These are phyloP conservation scores for Sesia apiformis DNA, from an alignment of 2,888 invertebrate species.

Conservation along the genomic window DNA sequence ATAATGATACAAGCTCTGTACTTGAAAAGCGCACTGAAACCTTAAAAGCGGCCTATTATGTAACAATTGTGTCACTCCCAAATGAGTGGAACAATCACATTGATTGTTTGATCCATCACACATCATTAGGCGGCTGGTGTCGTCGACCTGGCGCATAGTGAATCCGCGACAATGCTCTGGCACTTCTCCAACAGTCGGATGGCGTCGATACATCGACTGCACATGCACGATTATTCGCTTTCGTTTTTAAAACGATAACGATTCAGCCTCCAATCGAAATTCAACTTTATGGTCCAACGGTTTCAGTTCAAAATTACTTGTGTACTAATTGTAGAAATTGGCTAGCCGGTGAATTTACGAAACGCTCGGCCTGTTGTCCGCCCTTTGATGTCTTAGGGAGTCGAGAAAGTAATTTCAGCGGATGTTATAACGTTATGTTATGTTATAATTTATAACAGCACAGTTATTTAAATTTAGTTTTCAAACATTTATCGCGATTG, in stretches of 20 bases:
- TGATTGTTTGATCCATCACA: background rate
- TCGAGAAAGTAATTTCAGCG: slow-evolving; percentile 19
- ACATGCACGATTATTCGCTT: slow-evolving; percentile 20
- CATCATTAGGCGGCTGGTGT: slow-evolving; percentile 19
- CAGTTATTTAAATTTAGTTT: background rate
- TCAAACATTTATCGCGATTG: background rate
- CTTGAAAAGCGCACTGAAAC: too few species aligned
- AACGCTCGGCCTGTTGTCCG: slow-evolving; percentile 20
- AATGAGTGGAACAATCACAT: background rate
- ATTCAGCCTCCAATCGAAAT: background rate
- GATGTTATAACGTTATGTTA: slow-evolving; percentile 8
- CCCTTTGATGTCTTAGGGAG: slow-evolving; percentile 28
- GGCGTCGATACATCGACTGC: slow-evolving; percentile 28
- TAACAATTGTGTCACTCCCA: background rate
- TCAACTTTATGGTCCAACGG: background rate
- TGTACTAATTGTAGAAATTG: too few species aligned
- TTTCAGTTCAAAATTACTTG: background rate
- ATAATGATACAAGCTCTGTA: too few species aligned
- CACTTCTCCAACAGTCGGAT: slow-evolving; percentile 49
- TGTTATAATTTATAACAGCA: background rate
- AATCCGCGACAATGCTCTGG: slow-evolving; percentile 46
- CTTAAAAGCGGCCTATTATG: too few species aligned
- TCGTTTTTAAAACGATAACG: background rate
- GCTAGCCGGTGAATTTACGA: slow-evolving; percentile 18
- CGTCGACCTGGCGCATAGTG: slow-evolving; percentile 31